phyloP scores from a whole-genome alignment of 1,140 invertebrate species.

The Anastatus disparis region DNA sequence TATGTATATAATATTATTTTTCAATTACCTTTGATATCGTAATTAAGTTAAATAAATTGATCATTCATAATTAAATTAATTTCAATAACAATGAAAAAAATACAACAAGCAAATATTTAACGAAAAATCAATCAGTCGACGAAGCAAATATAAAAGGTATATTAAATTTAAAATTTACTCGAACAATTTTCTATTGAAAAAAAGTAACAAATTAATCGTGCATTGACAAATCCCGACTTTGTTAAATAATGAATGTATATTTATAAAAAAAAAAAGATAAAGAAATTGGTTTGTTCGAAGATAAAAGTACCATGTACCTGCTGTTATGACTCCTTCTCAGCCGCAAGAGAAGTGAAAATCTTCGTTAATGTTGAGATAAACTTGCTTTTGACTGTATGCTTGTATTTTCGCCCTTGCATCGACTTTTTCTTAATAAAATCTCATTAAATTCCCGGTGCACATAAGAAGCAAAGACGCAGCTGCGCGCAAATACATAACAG shows the following conservation, averaged over 20 bases:
- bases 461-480: slow-evolving; percentile 15
- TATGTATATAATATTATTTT: no score
- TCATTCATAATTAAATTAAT: no score
- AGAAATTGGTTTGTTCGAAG: slow-evolving; percentile 23
- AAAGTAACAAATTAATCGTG: slow-evolving; percentile 23
- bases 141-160: no score
- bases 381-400: slow-evolving; percentile 20
- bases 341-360: slow-evolving; percentile 57
- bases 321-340: slow-evolving; percentile 56
- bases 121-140: no score
- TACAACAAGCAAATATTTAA: no score
- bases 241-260: no score
- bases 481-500: not conserved
- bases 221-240: slow-evolving; percentile 8
- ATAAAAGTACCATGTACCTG: slow-evolving; percentile 56
- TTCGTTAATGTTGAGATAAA: slow-evolving; percentile 51
- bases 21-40: no score
- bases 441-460: slow-evolving; percentile 7
- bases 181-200: no score
- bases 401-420: slow-evolving; percentile 20
- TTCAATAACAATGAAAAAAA: no score
- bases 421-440: slow-evolving; percentile 26
- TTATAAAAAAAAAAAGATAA: not conserved
- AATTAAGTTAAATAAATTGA: no score
- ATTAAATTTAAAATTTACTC: no score